Evolutionary conservation across 2,888 invertebrate species (phyloP).

Genomic region (Ypsolopha scabrella): DNA sequence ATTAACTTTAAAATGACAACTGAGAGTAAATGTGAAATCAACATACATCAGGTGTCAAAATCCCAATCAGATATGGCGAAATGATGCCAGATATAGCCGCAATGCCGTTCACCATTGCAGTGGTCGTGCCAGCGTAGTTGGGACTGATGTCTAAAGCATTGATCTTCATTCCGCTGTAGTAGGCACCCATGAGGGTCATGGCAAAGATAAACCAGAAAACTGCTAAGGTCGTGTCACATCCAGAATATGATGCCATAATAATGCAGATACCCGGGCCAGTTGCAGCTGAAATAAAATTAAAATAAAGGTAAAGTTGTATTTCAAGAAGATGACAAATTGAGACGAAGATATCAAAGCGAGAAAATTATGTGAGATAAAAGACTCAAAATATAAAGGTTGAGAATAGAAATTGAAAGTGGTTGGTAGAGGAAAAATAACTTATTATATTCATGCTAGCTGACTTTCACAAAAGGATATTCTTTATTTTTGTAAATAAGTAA

Average conservation of each 20-base stretch:
- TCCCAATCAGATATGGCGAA: conserved; percentile 72
- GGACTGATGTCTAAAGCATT: conserved; percentile 74
- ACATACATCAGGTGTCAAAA: conserved; percentile 72
- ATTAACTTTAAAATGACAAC: too few species aligned
- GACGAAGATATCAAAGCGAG: too few species aligned
- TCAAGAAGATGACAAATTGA: too few species aligned
- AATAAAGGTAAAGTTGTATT: not conserved
- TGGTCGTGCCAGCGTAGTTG: conserved; percentile 74
- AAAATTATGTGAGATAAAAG: too few species aligned
- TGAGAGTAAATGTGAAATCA: not conserved
- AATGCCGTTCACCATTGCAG: conserved; percentile 75
- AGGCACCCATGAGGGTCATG: conserved; percentile 78
- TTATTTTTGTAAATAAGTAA: too few species aligned
- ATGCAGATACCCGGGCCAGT: conserved; percentile 75
- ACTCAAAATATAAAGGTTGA: too few species aligned
- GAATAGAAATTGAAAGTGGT: too few species aligned
- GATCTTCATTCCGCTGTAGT: conserved; percentile 77
- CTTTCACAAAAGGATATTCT: too few species aligned
- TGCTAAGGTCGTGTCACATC: conserved; percentile 64
- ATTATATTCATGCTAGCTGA: too few species aligned
- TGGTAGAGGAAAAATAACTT: too few species aligned
- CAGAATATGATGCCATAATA: conserved; percentile 72
- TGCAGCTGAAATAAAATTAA: conserved; percentile 57
- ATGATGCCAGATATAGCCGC: conserved; percentile 74
- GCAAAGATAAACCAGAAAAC: conserved; percentile 73